Conservation (phyloP, 2,888 invertebrate species). For the Exephanes ischioxanthus region DNA sequence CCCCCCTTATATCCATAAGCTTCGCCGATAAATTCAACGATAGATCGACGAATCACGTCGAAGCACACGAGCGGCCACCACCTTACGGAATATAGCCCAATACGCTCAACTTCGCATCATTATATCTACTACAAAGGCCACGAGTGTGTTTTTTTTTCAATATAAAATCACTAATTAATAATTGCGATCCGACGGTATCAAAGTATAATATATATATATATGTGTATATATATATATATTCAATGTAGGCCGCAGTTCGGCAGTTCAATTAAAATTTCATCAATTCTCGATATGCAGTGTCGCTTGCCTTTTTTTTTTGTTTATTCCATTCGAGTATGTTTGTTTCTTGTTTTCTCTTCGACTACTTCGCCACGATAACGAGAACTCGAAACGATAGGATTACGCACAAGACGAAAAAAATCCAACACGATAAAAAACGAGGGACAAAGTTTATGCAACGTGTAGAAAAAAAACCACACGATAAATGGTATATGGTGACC, state of each 20-base stretch:
- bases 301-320: slow-evolving; percentile 25
- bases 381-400: slow-evolving; percentile 21
- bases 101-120: slow-evolving; percentile 32
- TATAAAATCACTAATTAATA: slow-evolving; percentile 81
- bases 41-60: slow-evolving; percentile 9
- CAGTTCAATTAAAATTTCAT: slow-evolving; percentile 58
- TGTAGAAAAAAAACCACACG: slow-evolving; percentile 34
- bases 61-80: slow-evolving; percentile 52
- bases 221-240: slow-evolving; percentile 52
- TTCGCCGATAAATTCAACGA: slow-evolving; percentile 1
- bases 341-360: slow-evolving; percentile 3
- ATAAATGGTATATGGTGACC: slow-evolving; percentile 20
- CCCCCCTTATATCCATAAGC: slow-evolving; percentile 27
- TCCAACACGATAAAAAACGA: slow-evolving; percentile 34
- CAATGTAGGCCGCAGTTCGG: slow-evolving; percentile 59
- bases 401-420: slow-evolving; percentile 10
- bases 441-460: slow-evolving; percentile 16
- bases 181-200: slow-evolving; percentile 71
- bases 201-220: slow-evolving; percentile 72
- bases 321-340: slow-evolving; percentile 29
- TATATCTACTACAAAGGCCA: slow-evolving; percentile 80
- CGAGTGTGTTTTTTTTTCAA: slow-evolving; percentile 78
- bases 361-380: slow-evolving; percentile 6
- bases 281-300: slow-evolving; percentile 22
- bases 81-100: slow-evolving; percentile 51